Base-by-base conservation (phyloP, 2,113 vertebrate species). In the Triplophysa tibetana region DNA sequence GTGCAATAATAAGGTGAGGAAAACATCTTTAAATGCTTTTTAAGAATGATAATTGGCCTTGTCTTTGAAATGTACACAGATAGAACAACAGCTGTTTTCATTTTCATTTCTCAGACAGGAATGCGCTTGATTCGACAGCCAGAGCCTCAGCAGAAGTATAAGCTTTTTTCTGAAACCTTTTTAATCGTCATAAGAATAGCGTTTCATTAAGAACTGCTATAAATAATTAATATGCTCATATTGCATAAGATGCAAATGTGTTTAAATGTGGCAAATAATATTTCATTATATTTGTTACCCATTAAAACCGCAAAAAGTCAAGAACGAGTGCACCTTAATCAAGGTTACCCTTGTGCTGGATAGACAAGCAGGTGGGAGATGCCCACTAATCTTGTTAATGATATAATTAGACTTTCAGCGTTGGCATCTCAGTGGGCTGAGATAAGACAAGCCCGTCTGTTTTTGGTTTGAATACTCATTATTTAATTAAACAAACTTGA, bases 361-460 rank as follows among this genome's bases (percentile, higher is more conserved):
- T 79, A 63, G 83, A 78, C 80, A 89, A 91, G 89, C 90, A 92
- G 89, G 89, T 92, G 90, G 89, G 81, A 60, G 75, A 83, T 86
- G 87, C 86, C 90, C 85, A 84, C 89, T 90, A 89, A 86, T 86
- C 88, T 88, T 90, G 89, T 90, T 90, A 90, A 91, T 91, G 87
- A 90, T 91, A 89, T 89, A 86, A 90, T 92, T 90, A 90, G 83
- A 82, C 85, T 88, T 86, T 82, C 83, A 82, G 83, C 86, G 82
- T 79, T 70, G 70, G 86, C 61, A 82, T 89, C 90, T 91, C 90
- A 54, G 16, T 17, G 85, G 86, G 83, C 85, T 79, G 45, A 79
- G 74, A 63, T 60, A 83, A 84, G 86, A 84, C 85, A 85, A 76
- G 83, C 78, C 90, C 83, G 86, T 90, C 91, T 92, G 90, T 89